These are phyloP conservation scores for Catostylus mosaicus DNA, from an alignment of 30 jellyfish, hydroid and myxozoan species.

Conservation along the genomic window DNA sequence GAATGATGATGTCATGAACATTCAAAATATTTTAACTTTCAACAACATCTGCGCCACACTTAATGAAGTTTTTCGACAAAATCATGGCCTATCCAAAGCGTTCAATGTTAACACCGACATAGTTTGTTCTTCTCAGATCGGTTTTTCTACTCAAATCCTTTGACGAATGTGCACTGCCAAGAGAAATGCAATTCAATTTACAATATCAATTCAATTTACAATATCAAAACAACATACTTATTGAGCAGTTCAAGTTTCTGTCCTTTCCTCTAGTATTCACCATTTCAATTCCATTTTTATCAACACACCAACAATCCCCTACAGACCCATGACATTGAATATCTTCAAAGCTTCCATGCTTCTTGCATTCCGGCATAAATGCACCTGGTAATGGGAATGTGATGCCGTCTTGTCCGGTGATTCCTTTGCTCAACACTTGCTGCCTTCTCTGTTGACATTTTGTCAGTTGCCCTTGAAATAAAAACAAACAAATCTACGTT, in stretches of 20 bases:
- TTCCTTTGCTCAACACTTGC: constrained; percentile 28
- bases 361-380: constrained; percentile 43
- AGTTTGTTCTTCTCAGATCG: no score
- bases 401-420: constrained; percentile 10
- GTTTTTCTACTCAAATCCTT: no score
- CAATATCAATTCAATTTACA: no score
- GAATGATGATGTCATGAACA: no score
- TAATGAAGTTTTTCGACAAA: no score
- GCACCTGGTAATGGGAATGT: constrained; percentile 42
- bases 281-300: constrained; percentile 49
- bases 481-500: no score
- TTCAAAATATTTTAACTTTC: no score
- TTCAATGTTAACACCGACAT: no score
- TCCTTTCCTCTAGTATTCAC: constrained; percentile 16
- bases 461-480: constrained; percentile 24
- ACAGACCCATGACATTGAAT: constrained; percentile 72
- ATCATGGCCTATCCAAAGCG: no score
- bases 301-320: constrained; percentile 84
- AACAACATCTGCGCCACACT: no score
- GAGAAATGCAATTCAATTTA: no score
- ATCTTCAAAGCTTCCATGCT: constrained; percentile 60
- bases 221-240: constrained; percentile 35
- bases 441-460: constrained; percentile 40
- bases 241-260: constrained; percentile 52
- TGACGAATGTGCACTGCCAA: no score